Base-by-base conservation (phyloP, 2,888 invertebrate species). In the Dolomedes plantarius region DNA sequence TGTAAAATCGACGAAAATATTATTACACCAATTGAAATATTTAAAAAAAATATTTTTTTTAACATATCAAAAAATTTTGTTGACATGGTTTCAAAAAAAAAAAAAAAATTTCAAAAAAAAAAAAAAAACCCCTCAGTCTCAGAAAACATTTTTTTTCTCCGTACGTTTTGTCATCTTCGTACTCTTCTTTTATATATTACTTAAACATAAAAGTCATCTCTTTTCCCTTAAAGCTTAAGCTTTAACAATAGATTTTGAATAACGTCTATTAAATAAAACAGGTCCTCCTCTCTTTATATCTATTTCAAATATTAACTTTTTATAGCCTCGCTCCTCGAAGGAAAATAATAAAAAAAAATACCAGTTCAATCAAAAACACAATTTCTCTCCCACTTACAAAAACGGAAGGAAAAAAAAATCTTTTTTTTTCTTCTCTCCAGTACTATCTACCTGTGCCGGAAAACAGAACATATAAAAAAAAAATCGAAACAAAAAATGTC, bases 401-500 rank as follows among this genome's bases (percentile, higher is more conserved):
- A 64, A 23, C 19, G 11, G 27, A 64, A n/a, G 31, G 32, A 67
- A 74, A 80, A 75, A 56, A 41, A 32, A 13, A 16, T 62, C 9
- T 81, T 56, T 81, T 81, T 81, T 68, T 56, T 74, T 73, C 27
- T 31, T 74, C 74, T 68, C 62, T 75, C 41, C 23, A 32, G n/a
- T 74, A 50, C 46, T 56, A 74, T 23, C 41, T 69, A 71, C 62
- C 71, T 65, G 2, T 13, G 11, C 28, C 13, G 29, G n/a, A n/a
- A 79, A 79, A 72, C 28, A 74, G 56, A 11, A 0, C 56, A 23
- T 64, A 62, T 6, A 27, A 32, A 16, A 16, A 64, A 56, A 64
- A n/a, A 7, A 50, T 16, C 13, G 36, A 1, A 11, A 16, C 16
- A 36, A 71, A 68, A 81, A 65, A n/a, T 50, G 23, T 23, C 28